These are phyloP conservation scores for Ceyx melanurus DNA, from an alignment of 2,113 vertebrate species.

Conservation along the genomic window DNA sequence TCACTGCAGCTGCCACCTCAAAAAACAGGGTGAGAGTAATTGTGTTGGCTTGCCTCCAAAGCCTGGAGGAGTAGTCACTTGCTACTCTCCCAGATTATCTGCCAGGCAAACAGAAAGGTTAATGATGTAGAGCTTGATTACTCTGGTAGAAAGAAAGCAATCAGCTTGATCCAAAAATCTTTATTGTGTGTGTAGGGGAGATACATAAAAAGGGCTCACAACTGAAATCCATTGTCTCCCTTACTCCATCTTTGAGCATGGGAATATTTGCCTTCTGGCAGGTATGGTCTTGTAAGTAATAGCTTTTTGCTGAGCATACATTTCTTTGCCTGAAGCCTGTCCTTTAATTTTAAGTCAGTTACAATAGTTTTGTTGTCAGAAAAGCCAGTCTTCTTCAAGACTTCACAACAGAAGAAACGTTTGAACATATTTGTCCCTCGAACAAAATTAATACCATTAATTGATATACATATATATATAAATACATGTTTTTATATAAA, in stretches of 20 bases:
- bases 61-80: conserved; percentile 21
- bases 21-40: conserved; percentile 53
- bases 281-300: not conserved
- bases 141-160: conserved; percentile 59
- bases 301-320: not conserved
- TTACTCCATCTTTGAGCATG: not conserved
- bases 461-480: not conserved
- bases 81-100: conserved; percentile 47
- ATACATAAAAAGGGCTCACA: not conserved
- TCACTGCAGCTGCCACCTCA: conserved; percentile 33
- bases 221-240: not conserved
- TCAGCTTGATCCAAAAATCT: conserved; percentile 51
- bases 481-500: not conserved
- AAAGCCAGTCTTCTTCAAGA: not conserved
- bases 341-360: conserved; percentile 32
- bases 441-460: not conserved
- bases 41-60: conserved; percentile 55
- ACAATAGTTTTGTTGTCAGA: not conserved
- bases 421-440: not conserved
- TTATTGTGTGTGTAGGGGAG: not conserved
- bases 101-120: conserved; percentile 64
- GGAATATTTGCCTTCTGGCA: conserved; percentile 37
- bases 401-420: not conserved
- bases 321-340: not conserved
- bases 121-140: conserved; percentile 64